Base-by-base conservation (phyloP, 2,797 vertebrate genomes). In the Austrolebias charrua region DNA sequence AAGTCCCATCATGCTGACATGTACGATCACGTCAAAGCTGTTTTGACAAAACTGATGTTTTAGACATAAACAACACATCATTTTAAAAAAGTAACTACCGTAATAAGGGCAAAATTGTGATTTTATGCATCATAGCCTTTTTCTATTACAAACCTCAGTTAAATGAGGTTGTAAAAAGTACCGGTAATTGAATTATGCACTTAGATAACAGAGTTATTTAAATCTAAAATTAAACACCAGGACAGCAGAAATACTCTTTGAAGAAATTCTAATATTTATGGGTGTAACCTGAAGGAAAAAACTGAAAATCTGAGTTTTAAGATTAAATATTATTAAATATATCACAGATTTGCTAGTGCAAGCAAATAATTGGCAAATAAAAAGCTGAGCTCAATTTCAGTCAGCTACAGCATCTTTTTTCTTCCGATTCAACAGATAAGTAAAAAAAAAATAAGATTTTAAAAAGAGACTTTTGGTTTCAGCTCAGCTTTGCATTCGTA, bases 301-400 rank as follows among this genome's bases (percentile, higher is more conserved):
- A 29, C 63, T 49, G 19, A 69, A 78, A 76, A 69, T 65, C 29
- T 57, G 50, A 38, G 60, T 53, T 3, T n/a, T 50, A 29, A 46
- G 52, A 64, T 7, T 54, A 55, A 50, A 71, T 69, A 51, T 48
- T 43, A n/a, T 0, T 20, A 63, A 63, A 24, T 24, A 24, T 63
- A 73, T 69, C 65, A 82, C 64, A 61, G 64, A 68, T 76, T 54
- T 60, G 55, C 71, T 66, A 58, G 62, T 58, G 64, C 46, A 71
- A 76, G 76, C 71, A 69, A 33, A 63, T 78, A 79, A 68, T 81
- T 87, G 82, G 81, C 80, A 85, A 87, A 78, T 54, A 70, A 31
- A 80, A 79, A 78, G 56, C 45, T 52, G 15, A 72, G 13, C 31
- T 67, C 59, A 0, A 14, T 42, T 69, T 73, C 31, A 52, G 43